Percentiles rank a stretch among this genome's conserved stretches.
Conservation (phyloP, 2,888 invertebrate species). For the Merodon equestris region DNA sequence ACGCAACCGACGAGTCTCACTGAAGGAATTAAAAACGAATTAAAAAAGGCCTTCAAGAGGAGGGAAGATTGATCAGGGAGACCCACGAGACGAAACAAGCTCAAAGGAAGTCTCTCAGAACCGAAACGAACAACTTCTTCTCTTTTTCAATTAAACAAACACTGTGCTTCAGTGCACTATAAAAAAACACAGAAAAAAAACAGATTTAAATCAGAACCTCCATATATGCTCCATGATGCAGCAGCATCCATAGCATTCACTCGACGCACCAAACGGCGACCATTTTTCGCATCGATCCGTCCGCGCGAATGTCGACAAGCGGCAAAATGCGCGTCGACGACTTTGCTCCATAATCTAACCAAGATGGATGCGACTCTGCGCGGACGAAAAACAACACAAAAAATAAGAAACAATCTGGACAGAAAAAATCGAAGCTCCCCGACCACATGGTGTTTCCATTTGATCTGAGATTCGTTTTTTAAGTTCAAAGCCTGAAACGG, state of each 20-base stretch:
- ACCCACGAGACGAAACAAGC: slow-evolving; percentile 38
- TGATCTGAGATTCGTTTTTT: slow-evolving; percentile 60
- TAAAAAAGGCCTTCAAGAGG: slow-evolving; percentile 55
- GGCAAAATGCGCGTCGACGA: slow-evolving; percentile 57
- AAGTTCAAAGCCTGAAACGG: slow-evolving; percentile 49
- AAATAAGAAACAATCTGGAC: slow-evolving; percentile 2
- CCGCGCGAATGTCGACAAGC: slow-evolving; percentile 51
- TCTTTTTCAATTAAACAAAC: slow-evolving; percentile 77
- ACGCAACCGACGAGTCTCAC: slow-evolving; percentile 24
- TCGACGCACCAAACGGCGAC: slow-evolving; percentile 61
- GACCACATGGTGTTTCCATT: slow-evolving; percentile 55
- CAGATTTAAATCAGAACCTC: slow-evolving; percentile 70
- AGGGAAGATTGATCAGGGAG: slow-evolving; percentile 69
- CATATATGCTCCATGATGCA: too few species aligned
- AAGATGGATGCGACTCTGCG: slow-evolving; percentile 65
- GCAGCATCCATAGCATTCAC: slow-evolving; percentile 62
- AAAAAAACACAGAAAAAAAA: slow-evolving; percentile 68
- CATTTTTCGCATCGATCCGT: slow-evolving; percentile 67
- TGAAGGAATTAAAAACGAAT: slow-evolving; percentile 61
- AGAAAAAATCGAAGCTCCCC: slow-evolving; percentile 5
- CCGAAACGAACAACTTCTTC: slow-evolving; percentile 66
- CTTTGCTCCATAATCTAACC: slow-evolving; percentile 63
- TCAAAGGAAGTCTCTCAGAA: slow-evolving; percentile 55
- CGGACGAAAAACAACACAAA: slow-evolving; percentile 28
- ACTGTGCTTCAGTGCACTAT: slow-evolving; percentile 18